Evolutionary conservation across 1,140 invertebrate genomes (phyloP).

Genomic region (Spodoptera frugiperda): DNA sequence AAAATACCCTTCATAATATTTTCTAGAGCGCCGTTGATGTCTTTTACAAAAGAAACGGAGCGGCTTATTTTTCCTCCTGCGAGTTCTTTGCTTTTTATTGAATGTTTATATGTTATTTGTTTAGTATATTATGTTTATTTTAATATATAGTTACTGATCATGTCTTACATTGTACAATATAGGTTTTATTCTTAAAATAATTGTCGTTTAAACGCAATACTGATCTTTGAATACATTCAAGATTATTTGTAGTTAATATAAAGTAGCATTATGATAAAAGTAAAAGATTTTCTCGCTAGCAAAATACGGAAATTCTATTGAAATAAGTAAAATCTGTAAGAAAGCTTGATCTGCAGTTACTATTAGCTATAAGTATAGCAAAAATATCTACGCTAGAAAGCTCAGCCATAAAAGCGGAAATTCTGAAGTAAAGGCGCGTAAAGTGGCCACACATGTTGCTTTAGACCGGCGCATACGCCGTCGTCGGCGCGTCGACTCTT

Average conservation of each 20-base stretch:
- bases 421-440: conserved; percentile 14
- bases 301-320: not conserved
- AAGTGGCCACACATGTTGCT: conserved; percentile 28
- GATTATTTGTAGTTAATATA: no score
- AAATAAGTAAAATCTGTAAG: no score
- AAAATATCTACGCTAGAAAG: not conserved
- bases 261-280: no score
- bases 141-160: not conserved
- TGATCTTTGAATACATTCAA: no score
- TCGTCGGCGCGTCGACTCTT: not conserved
- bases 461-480: not conserved
- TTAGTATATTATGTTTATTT: no score
- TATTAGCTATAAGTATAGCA: not conserved
- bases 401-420: not conserved
- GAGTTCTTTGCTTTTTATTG: not conserved
- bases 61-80: conserved; percentile 11
- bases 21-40: conserved; percentile 67
- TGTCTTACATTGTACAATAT: no score
- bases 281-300: not conserved
- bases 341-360: not conserved
- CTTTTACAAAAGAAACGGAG: conserved; percentile 66
- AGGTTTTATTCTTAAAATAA: no score
- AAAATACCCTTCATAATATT: not conserved
- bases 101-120: not conserved
- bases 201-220: no score